Evolutionary conservation across 2,888 invertebrate genomes (phyloP).

Genomic region (Eustalomyia histrio): DNA sequence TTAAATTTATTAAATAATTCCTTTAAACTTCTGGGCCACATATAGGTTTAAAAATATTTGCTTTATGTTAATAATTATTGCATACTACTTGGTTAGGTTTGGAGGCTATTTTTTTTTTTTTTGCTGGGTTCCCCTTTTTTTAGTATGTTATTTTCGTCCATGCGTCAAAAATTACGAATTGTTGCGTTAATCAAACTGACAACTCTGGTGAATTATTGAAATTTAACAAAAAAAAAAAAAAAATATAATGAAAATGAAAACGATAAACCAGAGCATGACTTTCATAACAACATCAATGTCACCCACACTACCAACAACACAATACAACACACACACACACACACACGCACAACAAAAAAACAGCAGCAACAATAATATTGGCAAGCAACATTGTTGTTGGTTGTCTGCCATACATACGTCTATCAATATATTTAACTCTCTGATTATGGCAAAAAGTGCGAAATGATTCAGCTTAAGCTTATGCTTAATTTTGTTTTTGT

Average conservation of each 20-base stretch:
- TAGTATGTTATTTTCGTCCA: slow-evolving; percentile 44
- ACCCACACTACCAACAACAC: slow-evolving; percentile 41
- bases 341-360: no score
- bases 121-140: slow-evolving; percentile 31
- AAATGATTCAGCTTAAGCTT: slow-evolving; percentile 53
- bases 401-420: background rate
- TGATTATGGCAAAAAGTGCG: slow-evolving; percentile 49
- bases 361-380: slow-evolving; percentile 24
- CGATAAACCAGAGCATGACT: slow-evolving; percentile 49
- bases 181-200: slow-evolving; percentile 67
- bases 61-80: slow-evolving; percentile 39
- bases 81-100: slow-evolving; percentile 28
- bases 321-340: background rate
- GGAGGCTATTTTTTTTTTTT: slow-evolving; percentile 15
- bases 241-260: slow-evolving; percentile 9
- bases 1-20: background rate
- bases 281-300: slow-evolving; percentile 53
- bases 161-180: slow-evolving; percentile 64
- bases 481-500: slow-evolving; percentile 48
- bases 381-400: background rate
- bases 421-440: background rate
- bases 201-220: slow-evolving; percentile 61
- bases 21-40: background rate
- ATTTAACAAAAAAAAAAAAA: background rate
- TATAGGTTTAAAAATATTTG: slow-evolving; percentile 20